A percentile compares a stretch with the other conserved stretches of the same genome.
These are phyloP conservation scores for Beris morrisii DNA, from an alignment of 2,888 invertebrate species.

Conservation along the genomic window DNA sequence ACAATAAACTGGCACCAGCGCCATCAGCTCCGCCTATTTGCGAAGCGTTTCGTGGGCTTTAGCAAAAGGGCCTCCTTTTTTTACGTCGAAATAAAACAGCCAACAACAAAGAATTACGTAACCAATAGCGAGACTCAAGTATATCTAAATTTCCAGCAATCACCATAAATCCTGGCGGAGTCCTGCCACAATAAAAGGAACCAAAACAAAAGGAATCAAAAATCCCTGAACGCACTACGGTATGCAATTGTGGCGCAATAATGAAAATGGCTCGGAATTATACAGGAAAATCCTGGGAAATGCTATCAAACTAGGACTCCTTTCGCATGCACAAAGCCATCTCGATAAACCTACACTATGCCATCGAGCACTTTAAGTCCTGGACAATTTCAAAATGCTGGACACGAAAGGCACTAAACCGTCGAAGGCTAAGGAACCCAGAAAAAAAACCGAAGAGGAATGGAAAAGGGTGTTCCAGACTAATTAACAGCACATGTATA, in stretches of 20 bases:
- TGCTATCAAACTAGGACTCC: neutral
- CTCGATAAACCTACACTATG: constrained; percentile 7
- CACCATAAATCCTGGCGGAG: constrained; percentile 36
- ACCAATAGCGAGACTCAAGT: constrained; percentile 16
- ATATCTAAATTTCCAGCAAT: constrained; percentile 37
- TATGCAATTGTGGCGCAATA: constrained; percentile 6
- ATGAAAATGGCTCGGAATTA: neutral
- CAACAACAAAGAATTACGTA: neutral
- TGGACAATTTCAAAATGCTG: constrained; percentile 1
- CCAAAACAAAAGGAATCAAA: neutral
- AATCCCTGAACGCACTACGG: constrained; percentile 8
- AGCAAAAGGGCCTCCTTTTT: neutral
- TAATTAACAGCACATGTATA: constrained; percentile 31
- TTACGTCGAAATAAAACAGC: neutral
- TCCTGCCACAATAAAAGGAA: constrained; percentile 34
- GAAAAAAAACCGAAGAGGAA: constrained; percentile 11
- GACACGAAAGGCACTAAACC: constrained; percentile 28
- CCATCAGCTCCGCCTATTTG: constrained; percentile 16
- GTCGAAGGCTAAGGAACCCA: constrained; percentile 30
- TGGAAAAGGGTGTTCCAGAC: constrained; percentile 27
- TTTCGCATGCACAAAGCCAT: constrained; percentile 27
- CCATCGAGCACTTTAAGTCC: constrained; percentile 10
- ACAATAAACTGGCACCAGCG: constrained; percentile 32
- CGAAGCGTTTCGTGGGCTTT: neutral
- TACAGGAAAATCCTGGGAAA: neutral